A percentile compares a stretch with the other conserved stretches of the same genome.
These are phyloP conservation scores for Poecile atricapillus DNA, from an alignment of 2,113 vertebrate genomes.

Conservation along the genomic window DNA sequence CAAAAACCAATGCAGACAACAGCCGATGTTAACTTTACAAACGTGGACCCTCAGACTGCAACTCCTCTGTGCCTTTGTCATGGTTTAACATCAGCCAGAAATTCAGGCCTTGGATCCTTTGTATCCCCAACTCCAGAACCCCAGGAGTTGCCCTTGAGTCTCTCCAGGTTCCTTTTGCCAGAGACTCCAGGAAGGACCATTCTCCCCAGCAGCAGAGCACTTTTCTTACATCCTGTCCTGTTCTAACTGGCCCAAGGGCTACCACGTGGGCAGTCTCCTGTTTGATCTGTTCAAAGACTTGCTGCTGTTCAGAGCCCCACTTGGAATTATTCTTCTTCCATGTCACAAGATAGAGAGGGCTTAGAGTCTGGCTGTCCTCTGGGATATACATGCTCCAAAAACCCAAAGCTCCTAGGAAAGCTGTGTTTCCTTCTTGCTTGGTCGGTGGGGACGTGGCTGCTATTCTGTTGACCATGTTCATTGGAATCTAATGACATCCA, in stretches of 20 bases:
- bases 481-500: background rate
- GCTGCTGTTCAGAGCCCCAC: no score
- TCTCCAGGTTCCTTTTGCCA: background rate
- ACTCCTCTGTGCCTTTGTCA: background rate
- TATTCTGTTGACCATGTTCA: background rate
- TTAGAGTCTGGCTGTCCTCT: background rate
- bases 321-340: no score
- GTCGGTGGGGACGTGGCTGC: background rate
- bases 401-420: background rate
- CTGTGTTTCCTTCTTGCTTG: background rate
- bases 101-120: background rate
- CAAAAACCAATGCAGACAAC: background rate
- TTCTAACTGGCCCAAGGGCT: no score
- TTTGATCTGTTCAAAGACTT: no score
- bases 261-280: no score
- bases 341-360: background rate
- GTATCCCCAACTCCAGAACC: background rate
- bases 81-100: background rate
- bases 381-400: background rate
- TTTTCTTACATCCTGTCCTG: no score
- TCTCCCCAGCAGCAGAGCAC: background rate
- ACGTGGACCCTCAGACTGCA: background rate
- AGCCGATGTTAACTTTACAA: background rate
- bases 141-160: background rate
- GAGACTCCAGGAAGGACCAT: background rate